phyloP scores from a whole-genome alignment of 1,140 invertebrate species.

The Oscheius sp. region DNA sequence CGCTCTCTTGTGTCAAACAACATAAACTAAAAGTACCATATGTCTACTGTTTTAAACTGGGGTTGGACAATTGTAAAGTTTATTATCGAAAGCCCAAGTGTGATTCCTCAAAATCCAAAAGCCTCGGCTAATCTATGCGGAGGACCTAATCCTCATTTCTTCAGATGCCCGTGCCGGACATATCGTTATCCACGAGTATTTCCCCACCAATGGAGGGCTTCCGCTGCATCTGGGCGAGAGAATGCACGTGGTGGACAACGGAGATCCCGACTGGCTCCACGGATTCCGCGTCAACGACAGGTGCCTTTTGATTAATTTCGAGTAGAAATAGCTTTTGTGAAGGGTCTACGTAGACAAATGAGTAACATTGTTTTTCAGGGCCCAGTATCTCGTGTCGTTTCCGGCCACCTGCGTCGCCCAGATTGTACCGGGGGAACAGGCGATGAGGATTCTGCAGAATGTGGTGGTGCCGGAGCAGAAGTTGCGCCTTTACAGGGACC shows the following conservation, averaged over 20 bases:
- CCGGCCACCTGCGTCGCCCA: constrained; percentile 56
- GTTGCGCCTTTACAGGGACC: constrained; percentile 45
- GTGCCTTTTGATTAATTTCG: neutral
- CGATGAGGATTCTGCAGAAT: constrained; percentile 58
- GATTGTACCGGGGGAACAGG: constrained; percentile 50
- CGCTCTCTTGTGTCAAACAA: too few relatives aligned
- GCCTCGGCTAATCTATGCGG: too few relatives aligned
- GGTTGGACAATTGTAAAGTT: too few relatives aligned
- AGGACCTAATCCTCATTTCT: constrained; percentile 12
- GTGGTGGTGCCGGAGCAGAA: constrained; percentile 38
- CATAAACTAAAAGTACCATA: too few relatives aligned
- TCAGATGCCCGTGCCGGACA: constrained; percentile 34
- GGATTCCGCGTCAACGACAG: constrained; percentile 48
- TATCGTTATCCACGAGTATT: constrained; percentile 58
- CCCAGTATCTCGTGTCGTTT: constrained; percentile 52
- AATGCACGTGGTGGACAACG: constrained; percentile 57
- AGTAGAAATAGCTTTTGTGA: neutral
- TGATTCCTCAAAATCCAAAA: too few relatives aligned
- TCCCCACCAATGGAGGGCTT: constrained; percentile 18
- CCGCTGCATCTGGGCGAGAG: constrained; percentile 50
- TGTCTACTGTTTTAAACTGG: too few relatives aligned
- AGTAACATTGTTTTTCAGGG: constrained; percentile 22
- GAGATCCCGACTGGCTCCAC: constrained; percentile 60
- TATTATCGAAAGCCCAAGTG: too few relatives aligned
- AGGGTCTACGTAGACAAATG: constrained; percentile 31